These are phyloP conservation scores for Mimachlamys varia DNA, from an alignment of 2,888 invertebrate genomes.

Conservation along the genomic window DNA sequence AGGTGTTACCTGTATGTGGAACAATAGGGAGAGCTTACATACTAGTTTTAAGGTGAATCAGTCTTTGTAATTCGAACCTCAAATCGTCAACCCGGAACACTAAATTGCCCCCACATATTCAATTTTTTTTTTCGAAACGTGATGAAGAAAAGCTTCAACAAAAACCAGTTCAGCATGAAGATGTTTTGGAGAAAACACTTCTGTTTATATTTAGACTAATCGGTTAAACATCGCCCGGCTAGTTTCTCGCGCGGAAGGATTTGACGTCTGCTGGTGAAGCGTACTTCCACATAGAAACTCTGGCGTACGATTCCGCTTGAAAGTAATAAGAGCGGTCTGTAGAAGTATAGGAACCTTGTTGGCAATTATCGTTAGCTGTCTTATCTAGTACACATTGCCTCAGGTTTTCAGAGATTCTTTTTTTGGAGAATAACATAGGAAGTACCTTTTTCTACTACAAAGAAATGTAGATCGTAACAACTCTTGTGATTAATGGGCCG, in stretches of 20 bases:
- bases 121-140: background rate
- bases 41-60: background rate
- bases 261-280: background rate
- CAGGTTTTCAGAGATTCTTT: background rate
- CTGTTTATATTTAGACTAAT: background rate
- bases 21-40: no score
- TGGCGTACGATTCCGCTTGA: conserved; percentile 2
- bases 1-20: no score
- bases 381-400: background rate
- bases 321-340: background rate
- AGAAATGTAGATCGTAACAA: background rate
- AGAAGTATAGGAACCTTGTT: background rate
- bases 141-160: background rate
- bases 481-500: conserved; percentile 13
- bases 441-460: background rate
- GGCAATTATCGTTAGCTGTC: background rate
- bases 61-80: background rate
- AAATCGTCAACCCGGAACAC: background rate
- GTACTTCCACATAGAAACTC: background rate
- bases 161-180: background rate
- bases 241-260: background rate
- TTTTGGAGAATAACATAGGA: conserved; percentile 4
- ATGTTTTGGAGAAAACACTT: background rate
- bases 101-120: background rate
- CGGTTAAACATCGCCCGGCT: background rate